Evolutionary conservation across 2,797 vertebrate species (phyloP).

Genomic region (Leucoraja ocellata): DNA sequence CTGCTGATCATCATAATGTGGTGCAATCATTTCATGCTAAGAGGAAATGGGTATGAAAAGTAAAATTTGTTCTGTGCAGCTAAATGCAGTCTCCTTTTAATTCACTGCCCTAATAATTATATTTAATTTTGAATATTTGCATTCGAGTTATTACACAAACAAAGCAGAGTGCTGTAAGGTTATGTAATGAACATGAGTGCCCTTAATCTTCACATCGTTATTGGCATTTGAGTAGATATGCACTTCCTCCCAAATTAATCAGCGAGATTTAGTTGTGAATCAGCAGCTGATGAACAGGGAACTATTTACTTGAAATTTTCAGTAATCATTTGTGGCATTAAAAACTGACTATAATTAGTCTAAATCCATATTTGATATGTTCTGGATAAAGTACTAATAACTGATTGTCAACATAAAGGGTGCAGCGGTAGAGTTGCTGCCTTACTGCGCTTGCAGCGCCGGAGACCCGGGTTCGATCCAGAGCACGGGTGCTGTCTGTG

Average conservation of each 20-base stretch:
- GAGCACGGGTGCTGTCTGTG: too few relatives aligned
- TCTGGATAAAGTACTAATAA: background rate
- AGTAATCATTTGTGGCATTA: background rate
- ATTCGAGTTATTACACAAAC: background rate
- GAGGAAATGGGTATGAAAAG: background rate
- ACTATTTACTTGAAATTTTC: background rate
- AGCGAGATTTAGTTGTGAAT: background rate
- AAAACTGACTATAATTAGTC: background rate
- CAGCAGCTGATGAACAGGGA: background rate
- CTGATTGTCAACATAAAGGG: background rate
- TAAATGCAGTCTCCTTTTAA: background rate
- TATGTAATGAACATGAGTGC: background rate
- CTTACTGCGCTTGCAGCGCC: too few relatives aligned
- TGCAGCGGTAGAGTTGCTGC: too few relatives aligned
- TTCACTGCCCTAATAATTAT: background rate
- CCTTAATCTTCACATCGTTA: background rate
- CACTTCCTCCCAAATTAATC: background rate
- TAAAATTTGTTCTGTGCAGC: background rate
- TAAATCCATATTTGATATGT: background rate
- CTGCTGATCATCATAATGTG: background rate
- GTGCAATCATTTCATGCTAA: background rate
- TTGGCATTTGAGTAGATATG: background rate
- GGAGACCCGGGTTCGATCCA: too few relatives aligned
- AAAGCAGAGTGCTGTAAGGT: background rate
- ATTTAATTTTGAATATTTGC: background rate